Base-by-base conservation (phyloP, 2,797 vertebrate species). In the Telmatherina bonti region DNA sequence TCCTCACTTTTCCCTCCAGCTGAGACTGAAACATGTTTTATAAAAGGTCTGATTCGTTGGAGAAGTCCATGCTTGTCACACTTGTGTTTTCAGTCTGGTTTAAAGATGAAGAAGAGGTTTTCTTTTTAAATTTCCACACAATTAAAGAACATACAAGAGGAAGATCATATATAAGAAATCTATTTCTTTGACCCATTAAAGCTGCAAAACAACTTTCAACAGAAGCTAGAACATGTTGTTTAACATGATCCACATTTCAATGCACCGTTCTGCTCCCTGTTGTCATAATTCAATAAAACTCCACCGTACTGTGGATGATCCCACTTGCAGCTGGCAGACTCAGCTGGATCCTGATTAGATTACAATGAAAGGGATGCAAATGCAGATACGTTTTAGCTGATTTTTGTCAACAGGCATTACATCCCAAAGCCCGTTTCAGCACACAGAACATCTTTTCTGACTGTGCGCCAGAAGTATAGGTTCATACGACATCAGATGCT, bases 401-500 rank as follows among this genome's bases (percentile, higher is more conserved):
- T 65, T 75, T 27, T 43, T 36, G 20, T 30, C 30, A 26, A 72
- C 27, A 22, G 38, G 6, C 18, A 43, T 30, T 2, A 15, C 36
- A 47, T 27, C 35, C 36, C 33, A 12, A 56, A 31, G 13, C 59
- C 59, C 56, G 24, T 15, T 36, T 11, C 47, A 11, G 47, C 8
- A 61, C 13, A 2, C 31, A 33, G 26, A 24, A 10, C 27, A 70
- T 66, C 36, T 30, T 24, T 35, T 57, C 43, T 2, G 6, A 51
- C 4, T 27, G 60, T 41, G 58, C 7, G 22, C 38, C 47, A 33
- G 65, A 76, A 29, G 49, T 33, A 26, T 30, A 24, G 1, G 0
- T 10, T 5, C 24, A 7, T 60, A 15, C 64, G 81, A 65, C 62
- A 47, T 61, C 66, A 27, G 35, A 47, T 9, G 26, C 49, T 73